phyloP scores from a whole-genome alignment of 1,140 invertebrate species.

The Ladona fulva region DNA sequence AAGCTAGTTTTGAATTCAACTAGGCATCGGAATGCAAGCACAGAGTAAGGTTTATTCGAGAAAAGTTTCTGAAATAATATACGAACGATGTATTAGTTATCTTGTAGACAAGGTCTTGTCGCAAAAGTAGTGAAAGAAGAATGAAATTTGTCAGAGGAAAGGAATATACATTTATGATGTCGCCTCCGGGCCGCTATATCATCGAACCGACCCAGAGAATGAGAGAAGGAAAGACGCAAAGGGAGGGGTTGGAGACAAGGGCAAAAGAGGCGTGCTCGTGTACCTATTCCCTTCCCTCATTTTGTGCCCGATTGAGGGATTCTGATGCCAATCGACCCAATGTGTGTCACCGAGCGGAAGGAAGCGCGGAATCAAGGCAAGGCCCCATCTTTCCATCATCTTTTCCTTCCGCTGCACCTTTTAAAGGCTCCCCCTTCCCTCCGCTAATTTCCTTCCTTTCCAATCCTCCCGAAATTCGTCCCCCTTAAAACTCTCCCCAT shows the following conservation, averaged over 20 bases:
- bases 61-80: too few species aligned
- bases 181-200: too few species aligned
- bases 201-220: too few species aligned
- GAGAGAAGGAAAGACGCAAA: not conserved
- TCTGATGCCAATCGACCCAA: not conserved
- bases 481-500: not conserved
- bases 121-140: too few species aligned
- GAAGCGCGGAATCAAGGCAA: not conserved
- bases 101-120: too few species aligned
- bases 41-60: too few species aligned
- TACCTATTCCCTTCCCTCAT: not conserved
- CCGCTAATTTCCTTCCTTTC: not conserved
- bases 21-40: too few species aligned
- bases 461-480: too few species aligned
- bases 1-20: too few species aligned
- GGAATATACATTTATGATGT: too few species aligned
- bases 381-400: not conserved
- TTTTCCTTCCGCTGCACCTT: not conserved
- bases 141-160: too few species aligned
- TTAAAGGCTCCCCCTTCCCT: not conserved
- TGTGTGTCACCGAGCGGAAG: conserved; percentile 1
- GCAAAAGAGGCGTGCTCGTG: not conserved
- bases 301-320: conserved; percentile 3
- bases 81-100: too few species aligned
- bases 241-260: not conserved